Evolutionary conservation across 2,888 invertebrate species (phyloP), one percentile per base, ranked within the genome.

Genomic region (Chymomyza fuscimana): DNA sequence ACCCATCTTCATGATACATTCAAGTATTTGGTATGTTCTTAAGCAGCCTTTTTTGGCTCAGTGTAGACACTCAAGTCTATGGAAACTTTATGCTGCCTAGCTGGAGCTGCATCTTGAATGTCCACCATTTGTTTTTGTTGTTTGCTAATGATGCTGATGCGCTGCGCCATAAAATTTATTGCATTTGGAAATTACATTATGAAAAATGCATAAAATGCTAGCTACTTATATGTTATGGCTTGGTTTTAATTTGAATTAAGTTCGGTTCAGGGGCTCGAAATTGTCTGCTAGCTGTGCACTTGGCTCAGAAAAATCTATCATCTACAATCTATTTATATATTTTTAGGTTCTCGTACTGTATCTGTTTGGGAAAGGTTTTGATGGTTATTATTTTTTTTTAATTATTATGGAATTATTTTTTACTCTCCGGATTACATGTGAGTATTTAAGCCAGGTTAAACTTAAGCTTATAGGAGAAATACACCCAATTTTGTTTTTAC

Each of bases 181-280:
- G 81, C 82, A 15, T 69, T 82, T 73, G 88, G 75, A 83, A 83
- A 83, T 83, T 88, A 84, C 88, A 81, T 88, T 87, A 88, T 89
- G 89, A 88, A 85, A 87, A 80, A 85, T 88, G 78, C 86, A 87
- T 85, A 85, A 77, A 82, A 74, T 74, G 62, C 54, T 68, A 56
- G 62, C 64, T 61, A 54, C 60, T 46, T 46, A 46, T 46, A 12
- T 10, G 40, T 46, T 15, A 12, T 46, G 12, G 12, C 40, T 46
- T 46, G 10, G 1, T 46, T 46, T 46, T 12, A 46, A 46, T 46
- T 46, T 46, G 16, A 54, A 7, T 19, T 54, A 19, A 19, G 19
- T 19, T 54, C 52, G 52, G 16, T 15, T 54, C 52, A 19, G 52
- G 52, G 19, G 10, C 16, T 54, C 16, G 16, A 16, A 46, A 12